phyloP scores from a whole-genome alignment of 2,888 invertebrate species.

The Apotomis turbidana region DNA sequence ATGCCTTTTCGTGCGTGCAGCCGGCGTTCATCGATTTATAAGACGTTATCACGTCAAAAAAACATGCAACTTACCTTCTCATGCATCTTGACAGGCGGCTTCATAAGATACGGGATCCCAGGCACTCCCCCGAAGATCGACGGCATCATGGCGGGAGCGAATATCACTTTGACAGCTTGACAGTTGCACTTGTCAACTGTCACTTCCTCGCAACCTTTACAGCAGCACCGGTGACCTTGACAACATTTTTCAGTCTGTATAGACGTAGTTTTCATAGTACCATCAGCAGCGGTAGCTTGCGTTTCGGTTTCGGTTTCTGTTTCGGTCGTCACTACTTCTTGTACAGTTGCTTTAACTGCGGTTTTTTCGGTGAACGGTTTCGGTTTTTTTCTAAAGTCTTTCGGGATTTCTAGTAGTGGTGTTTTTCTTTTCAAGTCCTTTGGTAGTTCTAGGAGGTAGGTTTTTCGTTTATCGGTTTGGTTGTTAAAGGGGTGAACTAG shows the following conservation, averaged over 20 bases:
- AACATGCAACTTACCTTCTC: slow-evolving; percentile 63
- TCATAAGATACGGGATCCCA: slow-evolving; percentile 68
- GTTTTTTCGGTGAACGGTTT: slow-evolving; percentile 55
- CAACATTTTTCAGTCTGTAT: slow-evolving; percentile 48
- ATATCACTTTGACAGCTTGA: slow-evolving; percentile 70
- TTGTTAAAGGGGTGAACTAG: slow-evolving; percentile 67
- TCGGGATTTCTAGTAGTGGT: slow-evolving; percentile 69
- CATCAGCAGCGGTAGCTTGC: slow-evolving; percentile 22
- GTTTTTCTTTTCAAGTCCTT: slow-evolving; percentile 68
- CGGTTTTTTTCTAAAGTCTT: slow-evolving; percentile 64
- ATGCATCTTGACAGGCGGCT: slow-evolving; percentile 56
- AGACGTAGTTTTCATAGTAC: slow-evolving; percentile 55
- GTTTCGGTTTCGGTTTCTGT: slow-evolving; percentile 18
- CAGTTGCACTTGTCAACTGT: slow-evolving; percentile 50
- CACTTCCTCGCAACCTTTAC: slow-evolving; percentile 46
- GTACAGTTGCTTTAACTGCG: slow-evolving; percentile 36
- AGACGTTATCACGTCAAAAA: too few relatives aligned
- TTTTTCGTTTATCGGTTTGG: slow-evolving; percentile 52
- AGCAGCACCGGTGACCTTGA: slow-evolving; percentile 56
- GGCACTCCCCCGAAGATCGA: slow-evolving; percentile 67
- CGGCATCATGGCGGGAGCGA: slow-evolving; percentile 76
- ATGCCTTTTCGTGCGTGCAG: too few relatives aligned
- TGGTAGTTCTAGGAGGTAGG: slow-evolving; percentile 72
- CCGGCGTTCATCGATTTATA: too few relatives aligned
- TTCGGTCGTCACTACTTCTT: slow-evolving; percentile 9